These are phyloP conservation scores for Drosophila melanica DNA, from an alignment of 1,140 invertebrate genomes.

Conservation along the genomic window DNA sequence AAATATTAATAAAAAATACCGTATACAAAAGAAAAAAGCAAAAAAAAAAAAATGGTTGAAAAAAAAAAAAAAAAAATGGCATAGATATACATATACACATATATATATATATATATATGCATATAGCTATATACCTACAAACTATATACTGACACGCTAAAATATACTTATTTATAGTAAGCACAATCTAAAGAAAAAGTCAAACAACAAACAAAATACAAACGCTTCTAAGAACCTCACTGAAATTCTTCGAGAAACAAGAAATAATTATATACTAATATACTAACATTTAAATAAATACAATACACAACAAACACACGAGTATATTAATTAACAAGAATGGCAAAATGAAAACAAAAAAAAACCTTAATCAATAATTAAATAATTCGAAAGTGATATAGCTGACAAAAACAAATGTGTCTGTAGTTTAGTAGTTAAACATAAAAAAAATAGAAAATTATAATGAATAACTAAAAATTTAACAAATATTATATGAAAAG, in stretches of 20 bases:
- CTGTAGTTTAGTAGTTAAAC: conserved; percentile 79
- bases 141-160: conserved; percentile 48
- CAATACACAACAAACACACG: conserved; percentile 37
- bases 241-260: conserved; percentile 79
- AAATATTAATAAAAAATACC: neutral
- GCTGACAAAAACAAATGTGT: conserved; percentile 78
- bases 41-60: conserved; percentile 4
- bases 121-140: conserved; percentile 45
- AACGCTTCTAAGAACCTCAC: conserved; percentile 82
- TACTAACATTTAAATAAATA: conserved; percentile 46
- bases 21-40: conserved; percentile 1
- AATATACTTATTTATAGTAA: conserved; percentile 53
- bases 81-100: conserved; percentile 35
- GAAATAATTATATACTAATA: conserved; percentile 28
- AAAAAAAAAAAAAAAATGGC: conserved; percentile 1
- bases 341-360: conserved; percentile 48
- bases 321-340: conserved; percentile 49
- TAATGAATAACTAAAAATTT: conserved; percentile 27
- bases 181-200: conserved; percentile 57
- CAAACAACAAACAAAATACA: conserved; percentile 51
- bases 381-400: conserved; percentile 81
- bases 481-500: conserved; percentile 13
- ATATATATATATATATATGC: conserved; percentile 30
- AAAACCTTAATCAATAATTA: conserved; percentile 77
- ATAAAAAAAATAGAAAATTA: conserved; percentile 32